Evolutionary conservation across 2,888 invertebrate species (phyloP).

Genomic region (Sphecodes monilicornis): DNA sequence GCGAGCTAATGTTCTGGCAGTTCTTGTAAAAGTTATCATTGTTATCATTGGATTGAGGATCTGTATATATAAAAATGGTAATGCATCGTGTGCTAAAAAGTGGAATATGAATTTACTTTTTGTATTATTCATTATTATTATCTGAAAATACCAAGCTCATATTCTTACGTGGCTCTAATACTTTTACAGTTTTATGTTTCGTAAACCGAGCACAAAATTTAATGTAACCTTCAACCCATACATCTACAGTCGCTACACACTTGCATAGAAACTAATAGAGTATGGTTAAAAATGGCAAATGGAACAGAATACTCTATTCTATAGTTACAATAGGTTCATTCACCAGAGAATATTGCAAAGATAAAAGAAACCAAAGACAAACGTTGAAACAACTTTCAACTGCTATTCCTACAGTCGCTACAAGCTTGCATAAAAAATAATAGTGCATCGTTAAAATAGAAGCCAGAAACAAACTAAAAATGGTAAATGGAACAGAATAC

Average conservation of each 20-base stretch:
- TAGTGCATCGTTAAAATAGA: too few relatives aligned
- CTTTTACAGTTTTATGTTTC: not conserved
- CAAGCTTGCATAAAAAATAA: too few relatives aligned
- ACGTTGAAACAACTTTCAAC: too few relatives aligned
- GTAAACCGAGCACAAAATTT: not conserved
- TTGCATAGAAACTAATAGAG: not conserved
- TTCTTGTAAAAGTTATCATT: not conserved
- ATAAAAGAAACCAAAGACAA: too few relatives aligned
- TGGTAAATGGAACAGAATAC: too few relatives aligned
- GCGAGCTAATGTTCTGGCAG: not conserved
- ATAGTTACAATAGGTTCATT: not conserved
- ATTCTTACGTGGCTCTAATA: not conserved
- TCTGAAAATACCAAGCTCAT: not conserved
- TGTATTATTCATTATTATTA: not conserved
- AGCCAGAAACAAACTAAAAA: too few relatives aligned
- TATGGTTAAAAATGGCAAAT: not conserved
- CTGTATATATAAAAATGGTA: not conserved
- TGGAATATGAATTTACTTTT: not conserved
- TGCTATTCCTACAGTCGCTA: too few relatives aligned
- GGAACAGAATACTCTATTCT: not conserved
- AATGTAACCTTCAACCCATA: not conserved
- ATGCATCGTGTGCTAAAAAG: not conserved
- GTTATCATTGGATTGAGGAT: not conserved
- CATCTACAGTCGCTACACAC: not conserved
- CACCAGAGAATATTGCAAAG: not conserved